Evolutionary conservation across 1,140 invertebrate genomes (phyloP).

Genomic region (Microplitis mediator): DNA sequence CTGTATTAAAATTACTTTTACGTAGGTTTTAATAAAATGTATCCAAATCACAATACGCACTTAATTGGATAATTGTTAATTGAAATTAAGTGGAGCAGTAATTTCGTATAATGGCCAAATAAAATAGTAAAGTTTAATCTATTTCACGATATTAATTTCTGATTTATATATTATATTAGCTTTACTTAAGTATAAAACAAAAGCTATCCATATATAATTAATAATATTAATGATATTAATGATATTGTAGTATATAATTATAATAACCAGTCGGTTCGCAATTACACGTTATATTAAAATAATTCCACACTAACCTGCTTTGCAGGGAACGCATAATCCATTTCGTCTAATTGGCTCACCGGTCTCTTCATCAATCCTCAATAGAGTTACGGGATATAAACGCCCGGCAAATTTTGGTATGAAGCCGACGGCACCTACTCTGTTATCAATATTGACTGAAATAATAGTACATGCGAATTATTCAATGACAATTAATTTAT

Average conservation of each 20-base stretch:
- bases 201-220: not conserved
- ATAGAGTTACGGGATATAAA: conserved; percentile 74
- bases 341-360: conserved; percentile 79
- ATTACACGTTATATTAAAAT: not conserved
- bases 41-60: too few relatives aligned
- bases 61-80: too few relatives aligned
- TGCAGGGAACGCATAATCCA: conserved; percentile 81
- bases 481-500: too few relatives aligned
- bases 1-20: too few relatives aligned
- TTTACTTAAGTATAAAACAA: not conserved
- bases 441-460: conserved; percentile 91
- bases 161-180: not conserved
- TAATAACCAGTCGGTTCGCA: too few relatives aligned
- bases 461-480: conserved; percentile 31
- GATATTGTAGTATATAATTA: too few relatives aligned
- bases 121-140: too few relatives aligned
- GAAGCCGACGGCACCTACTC: conserved; percentile 91
- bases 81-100: too few relatives aligned
- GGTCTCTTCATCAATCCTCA: conserved; percentile 82
- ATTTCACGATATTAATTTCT: too few relatives aligned
- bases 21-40: too few relatives aligned
- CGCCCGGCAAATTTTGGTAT: conserved; percentile 72
- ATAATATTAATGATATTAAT: too few relatives aligned
- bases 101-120: too few relatives aligned
- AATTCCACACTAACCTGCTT: conserved; percentile 63